phyloP scores from a whole-genome alignment of 2,888 invertebrate species.

The Ormyrus rosae region DNA sequence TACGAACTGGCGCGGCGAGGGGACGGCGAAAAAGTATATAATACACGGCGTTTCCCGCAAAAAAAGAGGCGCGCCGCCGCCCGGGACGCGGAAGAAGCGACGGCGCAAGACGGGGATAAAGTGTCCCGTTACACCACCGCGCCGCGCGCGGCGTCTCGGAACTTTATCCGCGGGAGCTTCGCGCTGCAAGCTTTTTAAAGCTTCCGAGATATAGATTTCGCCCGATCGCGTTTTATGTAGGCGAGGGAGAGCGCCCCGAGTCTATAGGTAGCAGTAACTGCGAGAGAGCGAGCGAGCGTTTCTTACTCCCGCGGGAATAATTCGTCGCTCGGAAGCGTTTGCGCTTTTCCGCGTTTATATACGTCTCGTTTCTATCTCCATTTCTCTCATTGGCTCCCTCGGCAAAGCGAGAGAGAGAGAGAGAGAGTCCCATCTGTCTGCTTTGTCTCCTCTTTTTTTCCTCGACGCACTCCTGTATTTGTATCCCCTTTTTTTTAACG shows the following conservation, averaged over 20 bases:
- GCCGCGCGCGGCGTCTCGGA: conserved; percentile 42
- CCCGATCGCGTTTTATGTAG: conserved; percentile 7
- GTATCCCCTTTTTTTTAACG: conserved; percentile 16
- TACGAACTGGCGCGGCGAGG: conserved; percentile 14
- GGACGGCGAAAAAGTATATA: background rate
- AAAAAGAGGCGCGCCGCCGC: conserved; percentile 15
- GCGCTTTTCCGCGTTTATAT: conserved; percentile 34
- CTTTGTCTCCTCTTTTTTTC: conserved; percentile 10
- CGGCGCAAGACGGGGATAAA: conserved; percentile 55
- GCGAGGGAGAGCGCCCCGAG: no score
- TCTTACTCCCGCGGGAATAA: conserved; percentile 50
- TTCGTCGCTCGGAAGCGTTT: conserved; percentile 48
- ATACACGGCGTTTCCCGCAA: conserved; percentile 11
- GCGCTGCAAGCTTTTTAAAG: conserved; percentile 54
- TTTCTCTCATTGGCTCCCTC: conserved; percentile 45
- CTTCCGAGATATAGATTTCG: conserved; percentile 52
- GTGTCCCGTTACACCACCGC: conserved; percentile 57
- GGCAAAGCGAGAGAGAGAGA: no score
- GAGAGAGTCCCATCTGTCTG: conserved; percentile 12
- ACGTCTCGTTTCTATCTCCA: conserved; percentile 40
- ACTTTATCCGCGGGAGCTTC: conserved; percentile 57
- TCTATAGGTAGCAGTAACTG: background rate
- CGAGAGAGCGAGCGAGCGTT: conserved; percentile 17
- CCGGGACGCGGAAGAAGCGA: conserved; percentile 27
- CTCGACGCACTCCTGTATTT: background rate